A percentile compares a stretch with the other conserved stretches of the same genome.
Conservation (phyloP, 2,797 vertebrate species). For the Muscicapa striata region DNA sequence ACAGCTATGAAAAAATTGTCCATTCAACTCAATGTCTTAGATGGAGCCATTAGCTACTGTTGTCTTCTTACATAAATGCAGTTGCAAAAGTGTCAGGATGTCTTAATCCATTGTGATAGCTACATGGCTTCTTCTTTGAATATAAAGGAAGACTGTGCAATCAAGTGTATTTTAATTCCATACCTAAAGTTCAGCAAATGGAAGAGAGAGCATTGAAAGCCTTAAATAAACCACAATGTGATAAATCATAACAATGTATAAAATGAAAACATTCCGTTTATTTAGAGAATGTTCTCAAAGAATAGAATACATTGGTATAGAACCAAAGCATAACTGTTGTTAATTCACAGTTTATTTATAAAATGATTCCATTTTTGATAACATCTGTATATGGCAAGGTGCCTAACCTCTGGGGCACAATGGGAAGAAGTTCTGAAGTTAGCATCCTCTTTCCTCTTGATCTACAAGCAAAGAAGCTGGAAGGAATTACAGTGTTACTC, state of each 20-base stretch:
- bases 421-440: slow-evolving; percentile 15
- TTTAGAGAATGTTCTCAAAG: slow-evolving; percentile 28
- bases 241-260: slow-evolving; percentile 45
- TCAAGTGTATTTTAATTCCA: background rate
- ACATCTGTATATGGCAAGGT: slow-evolving; percentile 39
- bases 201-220: slow-evolving; percentile 18
- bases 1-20: slow-evolving; percentile 69
- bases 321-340: background rate
- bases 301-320: background rate
- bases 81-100: slow-evolving; percentile 57
- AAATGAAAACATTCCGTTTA: slow-evolving; percentile 8
- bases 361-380: slow-evolving; percentile 47
- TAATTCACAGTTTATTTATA: slow-evolving; percentile 61
- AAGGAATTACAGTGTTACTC: background rate
- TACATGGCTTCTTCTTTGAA: background rate
- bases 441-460: slow-evolving; percentile 28
- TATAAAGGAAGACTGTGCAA: background rate
- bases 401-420: slow-evolving; percentile 44
- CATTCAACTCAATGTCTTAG: slow-evolving; percentile 61
- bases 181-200: slow-evolving; percentile 20
- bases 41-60: slow-evolving; percentile 66
- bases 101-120: slow-evolving; percentile 63
- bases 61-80: slow-evolving; percentile 73
- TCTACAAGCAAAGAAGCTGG: background rate
- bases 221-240: slow-evolving; percentile 32